phyloP scores from a whole-genome alignment of 1,140 invertebrate genomes.

The Archivesica marissinica region DNA sequence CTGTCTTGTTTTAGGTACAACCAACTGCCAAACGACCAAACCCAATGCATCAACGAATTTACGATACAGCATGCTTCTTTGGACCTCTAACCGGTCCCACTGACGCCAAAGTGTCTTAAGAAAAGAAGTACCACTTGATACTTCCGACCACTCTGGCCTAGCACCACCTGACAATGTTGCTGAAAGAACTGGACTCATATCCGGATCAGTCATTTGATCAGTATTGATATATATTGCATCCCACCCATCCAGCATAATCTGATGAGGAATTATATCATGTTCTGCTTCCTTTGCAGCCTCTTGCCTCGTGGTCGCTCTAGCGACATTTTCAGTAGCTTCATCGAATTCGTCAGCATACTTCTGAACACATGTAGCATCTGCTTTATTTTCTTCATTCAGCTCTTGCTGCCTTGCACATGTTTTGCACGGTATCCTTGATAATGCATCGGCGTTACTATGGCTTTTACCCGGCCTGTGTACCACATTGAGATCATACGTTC shows the following conservation, averaged over 20 bases:
- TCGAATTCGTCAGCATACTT: too few species aligned
- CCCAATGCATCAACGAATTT: background rate
- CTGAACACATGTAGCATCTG: background rate
- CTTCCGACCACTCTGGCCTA: background rate
- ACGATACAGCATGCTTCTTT: background rate
- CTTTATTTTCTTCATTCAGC: background rate
- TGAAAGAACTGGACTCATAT: background rate
- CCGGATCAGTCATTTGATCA: background rate
- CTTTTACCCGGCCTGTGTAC: background rate
- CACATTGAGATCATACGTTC: background rate
- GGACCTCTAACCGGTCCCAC: conserved; percentile 1
- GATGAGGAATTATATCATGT: background rate
- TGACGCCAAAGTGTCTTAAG: conserved; percentile 12
- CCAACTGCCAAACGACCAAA: background rate
- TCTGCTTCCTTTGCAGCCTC: background rate
- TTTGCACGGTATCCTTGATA: background rate
- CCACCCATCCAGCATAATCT: conserved; percentile 5
- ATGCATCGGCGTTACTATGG: conserved; percentile 1
- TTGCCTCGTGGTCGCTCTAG: background rate
- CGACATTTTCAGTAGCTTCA: too few species aligned
- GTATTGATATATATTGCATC: background rate
- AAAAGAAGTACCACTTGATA: background rate
- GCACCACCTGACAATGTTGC: background rate
- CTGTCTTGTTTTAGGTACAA: background rate
- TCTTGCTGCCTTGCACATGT: background rate